Evolutionary conservation across 2,888 invertebrate species (phyloP), one percentile per base, ranked within the genome.

Genomic region (Dastarcus helophoroides): DNA sequence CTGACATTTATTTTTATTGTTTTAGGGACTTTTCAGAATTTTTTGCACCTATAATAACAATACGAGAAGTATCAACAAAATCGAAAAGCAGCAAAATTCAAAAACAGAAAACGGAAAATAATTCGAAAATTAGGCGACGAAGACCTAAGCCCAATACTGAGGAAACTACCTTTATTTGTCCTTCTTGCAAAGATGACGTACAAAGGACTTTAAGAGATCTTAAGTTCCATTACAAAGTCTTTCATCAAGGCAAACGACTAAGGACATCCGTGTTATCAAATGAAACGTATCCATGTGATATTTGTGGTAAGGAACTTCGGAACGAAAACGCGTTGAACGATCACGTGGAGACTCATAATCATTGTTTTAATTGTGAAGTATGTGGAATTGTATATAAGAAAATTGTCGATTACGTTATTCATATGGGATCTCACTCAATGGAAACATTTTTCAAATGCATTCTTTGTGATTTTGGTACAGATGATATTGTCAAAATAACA

Each of bases 261-360:
- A 39, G 53, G 6, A 41, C 45, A 3, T 46, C 50, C 2, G 38
- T 46, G 13, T 46, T 49, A 19, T 40, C 47, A 8, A 41, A 36
- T 27, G 44, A 48, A 22, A 26, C 40, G 15, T 47, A 47, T 26
- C 47, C 47, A 2, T 61, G 61, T 35, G 59, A 61, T 19, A 44
- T 60, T 17, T 61, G 61, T 36, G 52, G 53, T 2, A 60, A 59
- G 37, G 44, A 48, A 31, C 55, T 58, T 35, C 48, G 51, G 31
- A 48, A 54, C 1, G 34, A 45, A 10, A 50, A 48, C 29, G 50
- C 50, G 15, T 41, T 59, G 15, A 54, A 51, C 33, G 58, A 60
- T 30, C 61, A 61, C 41, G 44, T 57, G 26, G 58, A 56, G 36
- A 58, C 52, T 2, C 61, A 61, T 39, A 56, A 52, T 35, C 59